A percentile compares a stretch with the other conserved stretches of the same genome.
Conservation (phyloP, 2,113 vertebrate species). For the Ophthalmolycus amberensis region DNA sequence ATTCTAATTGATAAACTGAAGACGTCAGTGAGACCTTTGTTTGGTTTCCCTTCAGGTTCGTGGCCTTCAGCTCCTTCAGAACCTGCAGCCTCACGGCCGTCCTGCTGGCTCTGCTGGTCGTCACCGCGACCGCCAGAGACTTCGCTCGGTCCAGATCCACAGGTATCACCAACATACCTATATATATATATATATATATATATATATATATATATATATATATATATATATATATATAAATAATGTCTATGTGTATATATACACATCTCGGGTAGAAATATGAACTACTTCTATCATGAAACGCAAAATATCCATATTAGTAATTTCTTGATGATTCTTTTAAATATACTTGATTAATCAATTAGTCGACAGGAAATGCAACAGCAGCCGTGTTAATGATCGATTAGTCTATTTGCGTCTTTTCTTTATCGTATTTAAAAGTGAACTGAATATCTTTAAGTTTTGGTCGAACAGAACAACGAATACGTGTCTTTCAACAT, state of each 20-base stretch:
- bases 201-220: not conserved
- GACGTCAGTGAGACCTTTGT: not conserved
- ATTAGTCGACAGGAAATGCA: not conserved
- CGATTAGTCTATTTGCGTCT: not conserved
- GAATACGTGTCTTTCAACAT: too few relatives aligned
- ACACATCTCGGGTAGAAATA: too few relatives aligned
- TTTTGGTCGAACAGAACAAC: too few relatives aligned
- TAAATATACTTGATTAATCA: too few relatives aligned
- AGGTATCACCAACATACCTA: conserved; percentile 79
- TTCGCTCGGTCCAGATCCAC: conserved; percentile 81
- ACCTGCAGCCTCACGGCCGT: conserved; percentile 87
- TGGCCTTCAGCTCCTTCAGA: conserved; percentile 87
- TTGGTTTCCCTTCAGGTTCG: conserved; percentile 83
- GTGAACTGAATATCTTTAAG: too few relatives aligned
- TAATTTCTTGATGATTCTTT: too few relatives aligned
- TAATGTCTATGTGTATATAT: too few relatives aligned
- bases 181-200: not conserved
- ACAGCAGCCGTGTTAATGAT: not conserved
- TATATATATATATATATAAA: too few relatives aligned
- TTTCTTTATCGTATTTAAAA: too few relatives aligned
- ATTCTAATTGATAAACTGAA: not conserved
- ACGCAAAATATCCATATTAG: too few relatives aligned
- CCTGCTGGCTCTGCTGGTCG: conserved; percentile 82
- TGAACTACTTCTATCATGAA: not conserved
- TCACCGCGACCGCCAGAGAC: conserved; percentile 85